Percentiles rank a stretch among this genome's conserved stretches.
Conservation (phyloP, 2,113 vertebrate species). For the Eolophus roseicapilla region DNA sequence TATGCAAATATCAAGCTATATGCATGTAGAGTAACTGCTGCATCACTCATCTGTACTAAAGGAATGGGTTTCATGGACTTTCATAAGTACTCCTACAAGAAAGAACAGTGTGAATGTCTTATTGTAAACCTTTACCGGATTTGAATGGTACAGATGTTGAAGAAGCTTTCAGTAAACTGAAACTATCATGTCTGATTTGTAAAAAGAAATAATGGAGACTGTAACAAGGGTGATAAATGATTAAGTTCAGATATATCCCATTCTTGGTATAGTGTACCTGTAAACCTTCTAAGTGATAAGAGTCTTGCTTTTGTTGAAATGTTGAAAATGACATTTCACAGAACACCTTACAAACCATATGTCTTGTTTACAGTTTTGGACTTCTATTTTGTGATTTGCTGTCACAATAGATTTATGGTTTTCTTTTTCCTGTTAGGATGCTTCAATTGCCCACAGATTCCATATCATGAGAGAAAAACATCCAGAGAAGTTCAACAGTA, state of each 20-base stretch:
- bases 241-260: not conserved
- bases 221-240: not conserved
- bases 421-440: slow-evolving; percentile 78
- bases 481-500: slow-evolving; percentile 95
- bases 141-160: not conserved
- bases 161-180: not conserved
- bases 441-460: slow-evolving; percentile 94
- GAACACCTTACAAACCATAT: not conserved
- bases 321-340: not conserved
- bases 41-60: not conserved
- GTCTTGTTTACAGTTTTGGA: not conserved
- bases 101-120: not conserved
- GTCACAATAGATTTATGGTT: not conserved
- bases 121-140: not conserved
- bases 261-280: not conserved
- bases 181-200: not conserved
- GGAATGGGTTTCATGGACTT: not conserved
- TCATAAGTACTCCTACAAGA: not conserved
- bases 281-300: not conserved
- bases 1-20: not conserved
- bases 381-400: not conserved
- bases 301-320: not conserved
- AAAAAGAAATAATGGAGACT: not conserved
- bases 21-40: not conserved
- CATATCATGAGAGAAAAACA: slow-evolving; percentile 97